Base-by-base conservation (phyloP, 2,113 vertebrate genomes). In the Indri indri region DNA sequence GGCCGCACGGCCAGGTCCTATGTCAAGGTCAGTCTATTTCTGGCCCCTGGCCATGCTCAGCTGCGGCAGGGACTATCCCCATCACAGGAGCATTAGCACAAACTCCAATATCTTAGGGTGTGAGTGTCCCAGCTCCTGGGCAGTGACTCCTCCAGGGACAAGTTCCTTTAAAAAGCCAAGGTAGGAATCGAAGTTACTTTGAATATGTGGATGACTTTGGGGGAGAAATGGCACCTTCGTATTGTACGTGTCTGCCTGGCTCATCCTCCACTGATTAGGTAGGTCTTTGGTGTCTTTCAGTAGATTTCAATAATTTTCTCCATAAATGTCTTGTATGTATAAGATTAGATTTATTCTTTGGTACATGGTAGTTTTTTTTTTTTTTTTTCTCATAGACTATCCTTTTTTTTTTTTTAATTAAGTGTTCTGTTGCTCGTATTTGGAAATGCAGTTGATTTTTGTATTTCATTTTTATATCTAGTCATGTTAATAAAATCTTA, bases 261-360 rank as follows among this genome's bases (percentile, higher is more conserved):
- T n/a, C 23, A 3, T 27, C 40, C 23, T 17, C 42, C 30, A 1
- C 1, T 2, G 3, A 5, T 20, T 2, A 3, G 37, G 13, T 47
- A 73, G 54, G 54, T 59, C 54, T 32, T 14, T 5, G 10, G 8
- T 20, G 65, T 57, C 14, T 70, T 63, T 42, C 37, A 34, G 2
- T 7, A 40, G 23, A 30, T 61, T 70, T 52, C 81, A 37, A 11
- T 54, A 3, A 27, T 59, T 52, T 63, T 84, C 59, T 76, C 23
- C 80, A 16, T 16, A 9, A 30, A 30, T n/a, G 17, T 40, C 47
- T 45, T 52, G 20, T 10, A 68, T 12, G 5, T 14, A 16, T 34
- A 52, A 20, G 1, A 45, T 87, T 50, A 27, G 16, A 50, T 16
- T 25, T 71, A 52, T 47, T 86, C n/a, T 73, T 88, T 42, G 50